Evolutionary conservation across 2,797 vertebrate species (phyloP).

Genomic region (Tokudaia tokunoshimensis): DNA sequence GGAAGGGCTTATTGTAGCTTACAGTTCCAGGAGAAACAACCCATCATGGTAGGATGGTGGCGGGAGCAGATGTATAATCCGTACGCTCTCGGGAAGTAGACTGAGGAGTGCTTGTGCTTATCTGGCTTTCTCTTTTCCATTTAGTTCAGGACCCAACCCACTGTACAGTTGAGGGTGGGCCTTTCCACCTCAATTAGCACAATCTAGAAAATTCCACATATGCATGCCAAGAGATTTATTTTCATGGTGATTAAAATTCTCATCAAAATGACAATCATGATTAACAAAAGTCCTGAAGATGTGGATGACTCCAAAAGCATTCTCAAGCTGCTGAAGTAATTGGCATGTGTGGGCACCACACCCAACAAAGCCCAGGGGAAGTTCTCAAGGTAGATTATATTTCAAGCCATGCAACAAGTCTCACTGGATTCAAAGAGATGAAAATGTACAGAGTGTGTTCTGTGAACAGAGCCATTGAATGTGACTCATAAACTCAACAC

Average conservation of each 20-base stretch:
- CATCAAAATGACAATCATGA: neutral
- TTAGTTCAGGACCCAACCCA: neutral
- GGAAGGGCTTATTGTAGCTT: neutral
- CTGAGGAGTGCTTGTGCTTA: no score
- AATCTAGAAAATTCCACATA: neutral
- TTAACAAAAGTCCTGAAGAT: neutral
- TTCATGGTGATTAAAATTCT: neutral
- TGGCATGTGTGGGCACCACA: neutral
- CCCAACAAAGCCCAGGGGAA: neutral
- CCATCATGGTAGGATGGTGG: neutral
- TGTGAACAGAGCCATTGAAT: neutral
- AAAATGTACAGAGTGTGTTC: neutral
- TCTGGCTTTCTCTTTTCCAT: neutral
- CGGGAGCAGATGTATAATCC: neutral
- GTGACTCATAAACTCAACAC: neutral
- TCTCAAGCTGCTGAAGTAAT: neutral
- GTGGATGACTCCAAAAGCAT: neutral
- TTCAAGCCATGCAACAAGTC: neutral
- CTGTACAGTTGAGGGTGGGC: no score
- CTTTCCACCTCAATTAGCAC: neutral
- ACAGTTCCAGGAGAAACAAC: no score
- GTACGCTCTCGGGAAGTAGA: neutral
- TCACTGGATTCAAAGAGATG: neutral
- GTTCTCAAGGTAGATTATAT: no score
- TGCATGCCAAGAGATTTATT: neutral